Conservation (phyloP, 2,797 vertebrate species). For the Phrynocephalus forsythii region DNA sequence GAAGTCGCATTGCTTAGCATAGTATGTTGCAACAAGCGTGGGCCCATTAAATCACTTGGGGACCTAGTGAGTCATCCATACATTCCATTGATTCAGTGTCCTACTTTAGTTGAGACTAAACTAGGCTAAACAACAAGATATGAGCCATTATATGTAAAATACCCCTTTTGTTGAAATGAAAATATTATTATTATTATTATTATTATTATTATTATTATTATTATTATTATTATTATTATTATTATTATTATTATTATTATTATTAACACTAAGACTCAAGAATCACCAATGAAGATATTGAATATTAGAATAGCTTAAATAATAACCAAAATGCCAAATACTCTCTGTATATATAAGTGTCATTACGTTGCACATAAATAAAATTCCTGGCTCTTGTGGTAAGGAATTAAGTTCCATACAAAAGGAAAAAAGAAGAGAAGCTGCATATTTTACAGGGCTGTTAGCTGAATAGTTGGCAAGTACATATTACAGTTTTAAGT, state of each 20-base stretch:
- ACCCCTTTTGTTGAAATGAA: background rate
- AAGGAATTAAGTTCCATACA: background rate
- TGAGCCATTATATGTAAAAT: background rate
- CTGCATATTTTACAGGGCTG: background rate
- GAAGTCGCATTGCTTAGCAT: background rate
- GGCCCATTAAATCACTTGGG: too few species aligned
- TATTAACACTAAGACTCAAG: background rate
- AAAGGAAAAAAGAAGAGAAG: background rate
- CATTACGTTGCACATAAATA: background rate
- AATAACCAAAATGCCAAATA: background rate
- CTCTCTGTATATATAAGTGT: background rate
- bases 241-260: too few species aligned
- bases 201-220: too few species aligned
- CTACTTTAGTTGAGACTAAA: too few species aligned
- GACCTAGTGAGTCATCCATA: too few species aligned
- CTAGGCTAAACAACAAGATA: too few species aligned
- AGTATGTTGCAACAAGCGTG: too few species aligned
- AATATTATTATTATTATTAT: too few species aligned
- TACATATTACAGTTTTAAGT: constrained; percentile 42
- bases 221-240: too few species aligned
- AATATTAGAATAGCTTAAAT: background rate
- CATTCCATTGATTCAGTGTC: too few species aligned
- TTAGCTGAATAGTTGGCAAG: constrained; percentile 33
- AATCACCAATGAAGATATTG: background rate
- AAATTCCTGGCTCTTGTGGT: constrained; percentile 5